Evolutionary conservation across 2,888 invertebrate genomes (phyloP).

Genomic region (Polyommatus icarus): DNA sequence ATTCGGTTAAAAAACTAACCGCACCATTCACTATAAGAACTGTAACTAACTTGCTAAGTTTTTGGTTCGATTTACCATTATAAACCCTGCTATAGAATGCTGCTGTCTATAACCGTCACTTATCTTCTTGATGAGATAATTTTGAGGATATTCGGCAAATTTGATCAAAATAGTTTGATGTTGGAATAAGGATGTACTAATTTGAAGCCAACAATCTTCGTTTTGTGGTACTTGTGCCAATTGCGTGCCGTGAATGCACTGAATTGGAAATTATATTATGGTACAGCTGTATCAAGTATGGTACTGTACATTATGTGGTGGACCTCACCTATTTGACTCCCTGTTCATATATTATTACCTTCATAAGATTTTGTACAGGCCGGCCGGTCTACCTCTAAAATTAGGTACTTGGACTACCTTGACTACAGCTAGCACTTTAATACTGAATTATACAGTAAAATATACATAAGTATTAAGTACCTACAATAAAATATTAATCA

Average conservation of each 20-base stretch:
- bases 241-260: slow-evolving; percentile 55
- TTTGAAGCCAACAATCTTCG: slow-evolving; percentile 49
- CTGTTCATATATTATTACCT: too few relatives aligned
- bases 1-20: too few relatives aligned
- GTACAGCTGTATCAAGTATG: slow-evolving; percentile 40
- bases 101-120: background rate
- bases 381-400: too few relatives aligned
- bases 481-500: too few relatives aligned
- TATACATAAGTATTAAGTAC: too few relatives aligned
- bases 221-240: slow-evolving; percentile 50
- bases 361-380: too few relatives aligned
- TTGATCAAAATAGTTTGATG: slow-evolving; percentile 32
- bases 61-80: background rate
- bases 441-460: too few relatives aligned
- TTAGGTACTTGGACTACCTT: too few relatives aligned
- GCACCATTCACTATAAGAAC: too few relatives aligned
- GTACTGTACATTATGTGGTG: slow-evolving; percentile 1
- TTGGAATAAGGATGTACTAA: slow-evolving; percentile 43
- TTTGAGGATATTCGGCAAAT: slow-evolving; percentile 14
- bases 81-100: background rate
- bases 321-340: background rate
- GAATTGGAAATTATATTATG: slow-evolving; percentile 48
- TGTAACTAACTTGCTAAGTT: too few relatives aligned
- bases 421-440: too few relatives aligned
- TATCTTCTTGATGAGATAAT: background rate